Base-by-base conservation (phyloP, 2,797 vertebrate species). In the Karalla daura region DNA sequence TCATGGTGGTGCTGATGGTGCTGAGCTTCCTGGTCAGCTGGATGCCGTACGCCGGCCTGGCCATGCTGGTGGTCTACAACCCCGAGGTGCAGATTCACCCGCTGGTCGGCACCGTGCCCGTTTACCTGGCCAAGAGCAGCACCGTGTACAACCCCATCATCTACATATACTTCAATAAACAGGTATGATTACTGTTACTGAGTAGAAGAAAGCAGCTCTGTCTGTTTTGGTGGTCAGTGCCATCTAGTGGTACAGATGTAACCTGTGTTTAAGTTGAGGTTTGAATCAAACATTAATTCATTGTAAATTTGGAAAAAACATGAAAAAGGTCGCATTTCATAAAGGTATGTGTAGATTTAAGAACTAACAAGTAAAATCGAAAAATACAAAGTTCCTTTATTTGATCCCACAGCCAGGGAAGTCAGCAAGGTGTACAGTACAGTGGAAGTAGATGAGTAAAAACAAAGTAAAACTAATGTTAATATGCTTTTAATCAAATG, bases 161-260 rank as follows among this genome's bases (percentile, higher is more conserved):
- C 68, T 92, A 90, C 69, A 93, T 95, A 69, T 94, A 91, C 70
- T 92, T 92, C 77, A 94, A 94, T 68, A 91, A 91, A 67, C 91
- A 93, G 91, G 93, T 93, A 68, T 7, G 5, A 7, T 20, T 1
- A 25, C 21, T n/a, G n/a, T n/a, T n/a, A 25, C 2, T n/a, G n/a
- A n/a, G n/a, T n/a, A n/a, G n/a, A n/a, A 1, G 36, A 12, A 36
- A 68, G 17, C 12, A 45, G 15, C 27, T 55, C 8, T 20, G 3
- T 28, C 8, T 65, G 30, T 50, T 41, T 43, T 49, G 18, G 5
- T 7, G 36, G 25, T 52, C 3, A 78, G 33, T 78, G 20, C 80
- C 86, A 86, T 71, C 89, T 86, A 60, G 86, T 86, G 90, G 77
- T 51, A 1, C 0, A 28, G 17, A 49, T 27, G n/a, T 5, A 17